Evolutionary conservation across 2,888 invertebrate species (phyloP), one percentile per base, ranked within the genome.

Genomic region (Phoronis australis): DNA sequence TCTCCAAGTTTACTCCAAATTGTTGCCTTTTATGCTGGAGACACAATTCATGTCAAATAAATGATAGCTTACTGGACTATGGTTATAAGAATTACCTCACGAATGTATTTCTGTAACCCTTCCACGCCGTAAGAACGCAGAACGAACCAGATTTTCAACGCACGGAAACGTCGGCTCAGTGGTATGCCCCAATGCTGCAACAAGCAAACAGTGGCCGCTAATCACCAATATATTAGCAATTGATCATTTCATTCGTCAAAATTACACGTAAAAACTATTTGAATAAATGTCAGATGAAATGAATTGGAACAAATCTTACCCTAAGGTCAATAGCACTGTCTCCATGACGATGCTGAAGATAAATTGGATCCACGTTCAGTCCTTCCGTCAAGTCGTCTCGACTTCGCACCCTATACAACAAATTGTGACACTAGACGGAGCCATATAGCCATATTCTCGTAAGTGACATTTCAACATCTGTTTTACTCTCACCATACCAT

Each of bases 101-200:
- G 82, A 56, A 99, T 91, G 72, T 97, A 96, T 50, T 85, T 84
- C 75, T 93, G 94, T 42, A 99, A 80, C 0, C 96, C 96, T 52
- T 88, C 87, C 62, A 97, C 88, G 21, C 97, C 97, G 71, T 92
- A 96, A 66, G 85, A 87, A 56, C 97, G 82, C 64, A 99, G 81
- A 58, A 97, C 96, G 78, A 97, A 99, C 97, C 97, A 99, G 35
- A 99, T 80, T 75, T 99, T 99, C 56, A 99, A 81, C 0, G 95
- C 89, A 51, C 97, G 84, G 79, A 99, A 99, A 55, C 97, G 82
- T 37, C 97, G 84, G 75, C 94, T 94, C 47, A 99, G 79, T 4
- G 97, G 91, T 65, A 99, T 92, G 42, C 96, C 95, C 96, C 97
- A 99, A 76, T 99, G 96, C 76, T 95, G 59, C 2, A 56, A 50